phyloP scores from a whole-genome alignment of 2,113 vertebrate species.

The Halichoerus grypus region DNA sequence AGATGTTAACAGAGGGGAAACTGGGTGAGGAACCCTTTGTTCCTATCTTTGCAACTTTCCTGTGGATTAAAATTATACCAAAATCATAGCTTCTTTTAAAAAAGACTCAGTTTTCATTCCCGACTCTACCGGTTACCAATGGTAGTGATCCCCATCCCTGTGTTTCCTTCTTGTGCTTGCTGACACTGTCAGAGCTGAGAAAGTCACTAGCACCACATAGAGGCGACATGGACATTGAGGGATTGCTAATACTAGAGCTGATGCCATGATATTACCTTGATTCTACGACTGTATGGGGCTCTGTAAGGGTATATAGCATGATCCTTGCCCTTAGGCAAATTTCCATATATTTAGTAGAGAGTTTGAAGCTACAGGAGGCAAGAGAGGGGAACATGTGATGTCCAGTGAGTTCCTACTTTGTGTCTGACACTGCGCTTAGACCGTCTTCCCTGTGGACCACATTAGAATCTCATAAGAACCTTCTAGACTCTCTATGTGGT shows the following conservation, averaged over 20 bases:
- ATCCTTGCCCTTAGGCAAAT: neutral
- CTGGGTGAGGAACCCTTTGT: neutral
- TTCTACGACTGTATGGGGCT: neutral
- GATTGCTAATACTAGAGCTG: accelerated
- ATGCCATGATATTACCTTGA: no score
- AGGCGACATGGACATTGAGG: accelerated
- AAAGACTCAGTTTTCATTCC: neutral
- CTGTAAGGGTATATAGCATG: neutral
- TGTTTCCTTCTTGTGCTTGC: neutral
- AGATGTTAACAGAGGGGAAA: neutral
- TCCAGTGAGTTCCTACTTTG: neutral
- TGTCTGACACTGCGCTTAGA: no score
- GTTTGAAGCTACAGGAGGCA: neutral
- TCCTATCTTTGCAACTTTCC: neutral
- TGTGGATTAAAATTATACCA: neutral
- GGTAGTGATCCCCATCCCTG: neutral
- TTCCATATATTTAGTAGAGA: accelerated
- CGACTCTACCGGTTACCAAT: neutral
- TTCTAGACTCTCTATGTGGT: neutral
- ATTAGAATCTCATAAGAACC: neutral
- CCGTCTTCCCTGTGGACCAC: neutral
- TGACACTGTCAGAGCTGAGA: neutral
- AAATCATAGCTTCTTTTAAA: neutral
- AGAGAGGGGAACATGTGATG: neutral
- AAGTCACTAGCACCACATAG: accelerated